A percentile compares a stretch with the other conserved stretches of the same genome.
Evolutionary conservation across 2,888 invertebrate species (phyloP).

Genomic region (Volucella inanis): DNA sequence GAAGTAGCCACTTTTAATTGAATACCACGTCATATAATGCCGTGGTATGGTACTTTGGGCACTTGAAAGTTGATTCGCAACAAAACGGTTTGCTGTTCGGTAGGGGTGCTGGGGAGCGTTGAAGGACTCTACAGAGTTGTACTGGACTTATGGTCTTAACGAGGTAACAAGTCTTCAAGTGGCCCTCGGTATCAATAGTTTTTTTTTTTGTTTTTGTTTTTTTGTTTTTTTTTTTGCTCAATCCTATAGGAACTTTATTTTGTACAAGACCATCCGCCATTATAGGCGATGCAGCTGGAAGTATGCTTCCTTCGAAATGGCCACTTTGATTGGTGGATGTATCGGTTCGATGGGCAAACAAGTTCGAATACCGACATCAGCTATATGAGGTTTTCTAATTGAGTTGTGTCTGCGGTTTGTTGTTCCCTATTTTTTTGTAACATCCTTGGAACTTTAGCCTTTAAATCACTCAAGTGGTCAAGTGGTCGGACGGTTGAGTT

Average conservation of each 20-base stretch:
- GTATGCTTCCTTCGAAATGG: conserved; percentile 16
- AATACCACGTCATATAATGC: neutral
- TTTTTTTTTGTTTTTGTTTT: neutral
- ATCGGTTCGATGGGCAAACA: conserved; percentile 6
- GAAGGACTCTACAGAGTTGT: conserved; percentile 2
- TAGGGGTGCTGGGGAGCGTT: neutral
- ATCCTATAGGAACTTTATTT: conserved; percentile 16
- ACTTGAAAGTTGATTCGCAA: conserved; percentile 44
- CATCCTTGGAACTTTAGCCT: too few relatives aligned
- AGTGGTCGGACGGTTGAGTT: too few relatives aligned
- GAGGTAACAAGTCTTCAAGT: conserved; percentile 28
- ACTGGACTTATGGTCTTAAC: neutral
- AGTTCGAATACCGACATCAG: too few relatives aligned
- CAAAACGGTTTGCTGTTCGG: neutral
- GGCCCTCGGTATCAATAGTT: neutral
- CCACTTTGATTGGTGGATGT: conserved; percentile 23
- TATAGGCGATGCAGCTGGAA: neutral
- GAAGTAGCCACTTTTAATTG: conserved; percentile 24
- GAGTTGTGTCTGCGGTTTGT: too few relatives aligned
- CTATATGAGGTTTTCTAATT: too few relatives aligned
- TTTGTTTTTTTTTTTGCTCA: neutral
- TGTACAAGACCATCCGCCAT: neutral
- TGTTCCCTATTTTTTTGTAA: too few relatives aligned
- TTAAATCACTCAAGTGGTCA: too few relatives aligned
- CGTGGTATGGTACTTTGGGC: neutral